Evolutionary conservation across 2,888 invertebrate species (phyloP).

Genomic region (Drosophila mettleri): DNA sequence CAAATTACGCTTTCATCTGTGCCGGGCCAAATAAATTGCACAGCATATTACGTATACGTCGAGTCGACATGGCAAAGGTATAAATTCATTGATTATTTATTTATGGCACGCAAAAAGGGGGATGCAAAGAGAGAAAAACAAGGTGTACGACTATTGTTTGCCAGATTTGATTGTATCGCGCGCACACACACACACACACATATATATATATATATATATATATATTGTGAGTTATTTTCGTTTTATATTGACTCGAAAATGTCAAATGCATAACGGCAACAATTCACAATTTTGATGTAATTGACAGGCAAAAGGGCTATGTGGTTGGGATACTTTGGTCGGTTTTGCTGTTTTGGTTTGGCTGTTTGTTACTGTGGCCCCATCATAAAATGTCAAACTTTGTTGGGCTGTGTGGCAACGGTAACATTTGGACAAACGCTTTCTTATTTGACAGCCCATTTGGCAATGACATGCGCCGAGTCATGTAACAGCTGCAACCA

Average conservation of each 20-base stretch:
- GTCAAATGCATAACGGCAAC: constrained; percentile 79
- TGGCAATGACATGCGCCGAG: constrained; percentile 66
- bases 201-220: constrained; percentile 11
- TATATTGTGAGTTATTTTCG: constrained; percentile 61
- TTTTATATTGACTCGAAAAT: constrained; percentile 79
- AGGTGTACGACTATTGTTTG: constrained; percentile 69
- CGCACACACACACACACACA: constrained; percentile 2
- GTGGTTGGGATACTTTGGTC: constrained; percentile 20
- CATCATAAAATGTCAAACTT: constrained; percentile 78
- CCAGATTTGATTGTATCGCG: constrained; percentile 64
- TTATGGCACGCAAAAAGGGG: constrained; percentile 66
- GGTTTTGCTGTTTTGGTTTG: constrained; percentile 8
- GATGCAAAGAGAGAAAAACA: constrained; percentile 37
- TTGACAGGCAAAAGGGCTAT: constrained; percentile 68
- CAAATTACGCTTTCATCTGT: constrained; percentile 75
- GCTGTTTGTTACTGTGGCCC: constrained; percentile 20
- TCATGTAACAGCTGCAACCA: constrained; percentile 63
- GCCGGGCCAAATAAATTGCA: constrained; percentile 68
- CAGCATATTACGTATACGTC: constrained; percentile 68
- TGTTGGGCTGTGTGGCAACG: constrained; percentile 62
- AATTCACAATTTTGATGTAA: constrained; percentile 79
- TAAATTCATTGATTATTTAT: constrained; percentile 78
- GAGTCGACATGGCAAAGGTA: constrained; percentile 42
- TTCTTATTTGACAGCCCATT: constrained; percentile 79
- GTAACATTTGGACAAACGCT: constrained; percentile 79